These are phyloP conservation scores for Endomychus coccineus DNA, from an alignment of 2,888 invertebrate genomes.

Conservation along the genomic window DNA sequence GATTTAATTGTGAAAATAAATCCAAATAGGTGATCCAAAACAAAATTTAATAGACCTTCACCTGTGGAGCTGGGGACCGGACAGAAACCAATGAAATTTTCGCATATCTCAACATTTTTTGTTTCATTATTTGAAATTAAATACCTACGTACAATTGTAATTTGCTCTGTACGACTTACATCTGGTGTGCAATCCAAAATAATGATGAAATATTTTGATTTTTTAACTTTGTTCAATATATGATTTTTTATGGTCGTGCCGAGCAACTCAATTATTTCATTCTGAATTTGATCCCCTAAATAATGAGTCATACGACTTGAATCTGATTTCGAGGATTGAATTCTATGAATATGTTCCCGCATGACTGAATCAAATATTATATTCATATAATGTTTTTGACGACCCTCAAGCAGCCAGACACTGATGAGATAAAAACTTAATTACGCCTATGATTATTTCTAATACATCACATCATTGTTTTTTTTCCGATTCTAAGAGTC, in stretches of 20 bases:
- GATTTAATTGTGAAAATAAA: conserved; percentile 14
- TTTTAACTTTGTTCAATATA: conserved; percentile 12
- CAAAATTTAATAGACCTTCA: conserved; percentile 18
- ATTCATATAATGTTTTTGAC: conserved; percentile 13
- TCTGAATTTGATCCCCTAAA: conserved; percentile 17
- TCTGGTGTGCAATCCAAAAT: conserved; percentile 27
- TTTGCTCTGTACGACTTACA: conserved; percentile 23
- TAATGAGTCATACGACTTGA: conserved; percentile 15
- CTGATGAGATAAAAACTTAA: conserved; percentile 18
- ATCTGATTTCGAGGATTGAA: conserved; percentile 11
- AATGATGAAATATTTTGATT: conserved; percentile 26
- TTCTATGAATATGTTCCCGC: conserved; percentile 8
- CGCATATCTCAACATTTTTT: conserved; percentile 13
- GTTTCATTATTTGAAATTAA: conserved; percentile 14
- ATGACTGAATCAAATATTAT: conserved; percentile 18
- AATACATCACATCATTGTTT: conserved; percentile 13
- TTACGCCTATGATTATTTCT: conserved; percentile 14
- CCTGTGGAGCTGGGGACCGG: conserved; percentile 21
- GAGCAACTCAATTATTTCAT: conserved; percentile 16
- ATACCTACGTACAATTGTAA: conserved; percentile 22
- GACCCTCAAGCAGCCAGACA: conserved; percentile 19
- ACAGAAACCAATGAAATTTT: conserved; percentile 21
- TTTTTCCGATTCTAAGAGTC: conserved; percentile 13
- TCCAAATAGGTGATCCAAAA: too few species aligned
- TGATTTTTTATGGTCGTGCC: conserved; percentile 12